Base-by-base conservation (phyloP, 2,797 vertebrate species). In the Lithobates pipiens region DNA sequence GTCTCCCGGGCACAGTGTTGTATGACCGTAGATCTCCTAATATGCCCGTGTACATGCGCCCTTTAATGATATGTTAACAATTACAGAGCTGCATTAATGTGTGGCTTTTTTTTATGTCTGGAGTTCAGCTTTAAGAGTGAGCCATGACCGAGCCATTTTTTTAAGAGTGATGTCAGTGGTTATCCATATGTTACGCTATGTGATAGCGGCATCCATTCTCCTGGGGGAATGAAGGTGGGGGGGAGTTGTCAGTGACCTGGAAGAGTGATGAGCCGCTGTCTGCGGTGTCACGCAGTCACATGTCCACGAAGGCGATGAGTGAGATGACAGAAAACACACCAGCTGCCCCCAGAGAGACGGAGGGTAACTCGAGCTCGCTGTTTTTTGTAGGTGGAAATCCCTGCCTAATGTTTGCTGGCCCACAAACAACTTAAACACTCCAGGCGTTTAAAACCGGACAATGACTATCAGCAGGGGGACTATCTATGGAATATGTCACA, bases 371-470 rank as follows among this genome's bases (percentile, higher is more conserved):
- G 54, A 83, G 61, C 54, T 3, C 6, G 25, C 75, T 82, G 57
- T 82, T 75, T 67, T 75, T 25, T n/a, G 36, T 27, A 65, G 61
- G 80, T 82, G 80, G 80, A 82, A 82, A 82, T 82, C 80, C 79
- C 68, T 72, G 39, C n/a, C 23, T 73, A 82, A 74, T 82, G 25
- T 73, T 63, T 13, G 29, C 50, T 72, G 79, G 67, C 42, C 21
- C 32, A n/a, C 68, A 39, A 72, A 80, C 79, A 72, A 25, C 79
- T 16, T 18, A 57, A 54, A 39, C 36, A 46, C n/a, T 72, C 23
- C 50, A 54, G 50, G 50, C 16, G 16, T 54, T 54, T 54, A 54
- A 54, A 54, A 54, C 16, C 67, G 10, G n/a, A 25, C n/a, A 32
- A 69, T 27, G 29, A 32, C n/a, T 25, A 25, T 25, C n/a, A 32